Conservation (phyloP, 2,113 vertebrate species). For the Arenaria interpres region DNA sequence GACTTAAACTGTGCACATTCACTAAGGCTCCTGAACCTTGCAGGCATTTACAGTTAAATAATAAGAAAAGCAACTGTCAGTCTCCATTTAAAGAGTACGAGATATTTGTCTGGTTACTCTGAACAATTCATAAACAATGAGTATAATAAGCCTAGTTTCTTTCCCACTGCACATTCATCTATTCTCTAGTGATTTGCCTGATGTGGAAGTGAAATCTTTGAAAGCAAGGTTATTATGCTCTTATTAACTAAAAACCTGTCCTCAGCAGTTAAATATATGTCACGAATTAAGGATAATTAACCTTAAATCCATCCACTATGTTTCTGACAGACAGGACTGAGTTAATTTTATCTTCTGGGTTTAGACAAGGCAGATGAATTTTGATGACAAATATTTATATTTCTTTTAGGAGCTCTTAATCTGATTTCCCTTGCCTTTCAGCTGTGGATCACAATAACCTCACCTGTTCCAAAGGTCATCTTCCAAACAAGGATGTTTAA, state of each 20-base stretch:
- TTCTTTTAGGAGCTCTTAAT: background rate
- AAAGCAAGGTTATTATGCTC: slow-evolving; percentile 10
- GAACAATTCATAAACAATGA: background rate
- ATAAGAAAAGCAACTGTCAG: background rate
- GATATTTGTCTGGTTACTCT: slow-evolving; percentile 3
- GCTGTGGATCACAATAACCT: background rate
- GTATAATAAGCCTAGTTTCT: slow-evolving; percentile 10
- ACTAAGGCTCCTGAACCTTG: background rate
- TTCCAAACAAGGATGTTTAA: background rate
- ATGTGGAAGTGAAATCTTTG: background rate
- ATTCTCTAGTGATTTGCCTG: background rate
- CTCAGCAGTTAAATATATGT: background rate
- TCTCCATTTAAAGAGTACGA: background rate
- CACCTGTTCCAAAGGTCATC: background rate
- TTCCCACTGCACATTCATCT: background rate
- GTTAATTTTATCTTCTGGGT: background rate
- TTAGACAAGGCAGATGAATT: background rate
- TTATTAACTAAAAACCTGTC: slow-evolving; percentile 25
- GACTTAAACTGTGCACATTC: background rate
- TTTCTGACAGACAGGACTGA: background rate
- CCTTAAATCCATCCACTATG: background rate
- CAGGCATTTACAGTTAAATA: background rate
- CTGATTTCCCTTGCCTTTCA: background rate
- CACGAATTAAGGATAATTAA: slow-evolving; percentile 8
- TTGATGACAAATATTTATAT: background rate